These are phyloP conservation scores for Pterocles orientalis DNA, from an alignment of 2,113 vertebrate species.

Conservation along the genomic window DNA sequence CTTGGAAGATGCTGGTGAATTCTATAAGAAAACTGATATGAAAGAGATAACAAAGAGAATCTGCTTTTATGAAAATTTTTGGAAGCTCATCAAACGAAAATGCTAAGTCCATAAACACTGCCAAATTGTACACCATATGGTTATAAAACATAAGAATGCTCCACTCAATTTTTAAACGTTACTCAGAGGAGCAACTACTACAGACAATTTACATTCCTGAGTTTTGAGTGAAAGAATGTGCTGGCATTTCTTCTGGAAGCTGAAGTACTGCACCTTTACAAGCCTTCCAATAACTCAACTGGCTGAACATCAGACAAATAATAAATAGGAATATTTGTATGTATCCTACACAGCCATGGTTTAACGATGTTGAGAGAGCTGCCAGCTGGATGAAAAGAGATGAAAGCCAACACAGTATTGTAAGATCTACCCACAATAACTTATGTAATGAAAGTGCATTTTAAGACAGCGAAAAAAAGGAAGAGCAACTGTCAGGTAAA, in stretches of 20 bases:
- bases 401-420: not conserved
- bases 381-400: not conserved
- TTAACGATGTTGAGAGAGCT: not conserved
- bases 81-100: not conserved
- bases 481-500: not conserved
- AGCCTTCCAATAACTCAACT: not conserved
- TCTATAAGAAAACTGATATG: not conserved
- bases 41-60: not conserved
- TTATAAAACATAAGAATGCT: not conserved
- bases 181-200: not conserved
- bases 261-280: not conserved
- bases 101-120: not conserved
- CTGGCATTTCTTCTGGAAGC: conserved; percentile 2
- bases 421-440: not conserved
- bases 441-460: not conserved
- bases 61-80: not conserved
- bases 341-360: not conserved
- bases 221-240: not conserved
- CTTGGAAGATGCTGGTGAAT: not conserved
- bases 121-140: not conserved
- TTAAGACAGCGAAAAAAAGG: not conserved
- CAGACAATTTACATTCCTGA: not conserved
- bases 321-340: not conserved
- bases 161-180: not conserved
- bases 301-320: not conserved